These are phyloP conservation scores for Caenorhabditis macrosperma DNA, from an alignment of 2,888 invertebrate species.

Conservation along the genomic window DNA sequence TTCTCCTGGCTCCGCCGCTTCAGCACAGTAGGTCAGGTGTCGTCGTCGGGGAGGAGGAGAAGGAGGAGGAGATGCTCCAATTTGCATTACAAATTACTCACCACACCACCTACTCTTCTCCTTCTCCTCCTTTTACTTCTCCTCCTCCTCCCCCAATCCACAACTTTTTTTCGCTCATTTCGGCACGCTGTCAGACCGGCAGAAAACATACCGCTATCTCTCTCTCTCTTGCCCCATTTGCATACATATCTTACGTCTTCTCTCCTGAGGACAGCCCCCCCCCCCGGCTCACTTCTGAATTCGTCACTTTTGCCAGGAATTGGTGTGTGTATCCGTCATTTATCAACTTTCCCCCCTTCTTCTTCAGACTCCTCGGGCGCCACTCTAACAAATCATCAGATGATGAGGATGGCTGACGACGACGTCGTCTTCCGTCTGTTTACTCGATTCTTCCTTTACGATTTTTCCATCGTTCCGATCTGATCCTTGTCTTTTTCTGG, in stretches of 20 bases:
- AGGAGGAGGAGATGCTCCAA: constrained; percentile 32
- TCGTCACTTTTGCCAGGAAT: constrained; percentile 42
- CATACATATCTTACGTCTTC: constrained; percentile 18
- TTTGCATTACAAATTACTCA: constrained; percentile 47
- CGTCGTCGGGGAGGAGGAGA: neutral
- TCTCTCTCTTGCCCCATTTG: constrained; percentile 14
- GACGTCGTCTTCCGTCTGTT: no score
- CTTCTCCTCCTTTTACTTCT: constrained; percentile 10
- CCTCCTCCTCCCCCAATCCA: no score
- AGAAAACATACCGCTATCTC: constrained; percentile 34
- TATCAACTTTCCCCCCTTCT: constrained; percentile 34
- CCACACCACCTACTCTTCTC: constrained; percentile 27
- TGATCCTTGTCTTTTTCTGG: neutral
- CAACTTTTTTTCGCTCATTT: constrained; percentile 15
- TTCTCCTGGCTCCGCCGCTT: no score
- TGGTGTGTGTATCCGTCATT: constrained; percentile 49
- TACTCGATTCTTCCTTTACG: neutral
- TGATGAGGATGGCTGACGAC: no score
- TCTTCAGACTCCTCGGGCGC: no score
- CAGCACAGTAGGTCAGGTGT: constrained; percentile 26
- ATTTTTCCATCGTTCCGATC: constrained; percentile 1
- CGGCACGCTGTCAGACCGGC: neutral
- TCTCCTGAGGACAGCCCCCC: neutral
- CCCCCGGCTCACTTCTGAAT: constrained; percentile 14
- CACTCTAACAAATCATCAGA: constrained; percentile 24